Evolutionary conservation across 2,888 invertebrate genomes (phyloP), one percentile per base, ranked within the genome.

Genomic region (Drosophila meridionalis): DNA sequence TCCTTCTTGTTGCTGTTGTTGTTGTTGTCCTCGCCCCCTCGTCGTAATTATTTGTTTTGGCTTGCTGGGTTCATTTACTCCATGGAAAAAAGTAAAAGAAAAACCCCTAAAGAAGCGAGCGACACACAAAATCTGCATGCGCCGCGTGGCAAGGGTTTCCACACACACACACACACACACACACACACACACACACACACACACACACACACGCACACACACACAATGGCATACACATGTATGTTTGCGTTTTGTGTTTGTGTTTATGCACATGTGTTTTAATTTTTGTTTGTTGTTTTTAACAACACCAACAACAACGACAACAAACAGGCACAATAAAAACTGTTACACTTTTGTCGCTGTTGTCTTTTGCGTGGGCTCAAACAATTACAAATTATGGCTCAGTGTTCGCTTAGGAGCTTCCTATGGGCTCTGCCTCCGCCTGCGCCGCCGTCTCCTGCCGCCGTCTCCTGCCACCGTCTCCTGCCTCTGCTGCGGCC

Each of bases 21-120:
- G 67, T 66, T 71, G 59, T 40, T 58, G 64, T 60, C 71, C n/a
- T 14, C 69, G 53, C 75, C 66, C 75, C 66, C 73, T 69, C 71
- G 72, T 55, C 68, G 76, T 87, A 87, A 87, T 87, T 87, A 87
- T 87, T 87, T 87, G 87, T 87, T 89, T 87, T 87, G 89, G 87
- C 85, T 87, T 89, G 81, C 85, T 80, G 87, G 89, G 87, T 87
- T 87, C 87, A 87, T 89, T 89, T 87, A 89, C 83, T 89, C 72
- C 70, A 69, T 63, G 45, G 61, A 56, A 64, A 69, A 66, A 66
- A 69, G 63, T 55, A 70, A 61, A 61, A 61, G 69, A 79, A 73
- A 73, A 73, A 34, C 69, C 78, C 78, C 78, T 69, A 76, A 73
- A 82, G 78, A 79, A 71, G 71, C 70, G 34, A 63, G 38, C 50